Conservation (phyloP, 2,113 vertebrate genomes). For the Rhynchopsitta pachyrhyncha region DNA sequence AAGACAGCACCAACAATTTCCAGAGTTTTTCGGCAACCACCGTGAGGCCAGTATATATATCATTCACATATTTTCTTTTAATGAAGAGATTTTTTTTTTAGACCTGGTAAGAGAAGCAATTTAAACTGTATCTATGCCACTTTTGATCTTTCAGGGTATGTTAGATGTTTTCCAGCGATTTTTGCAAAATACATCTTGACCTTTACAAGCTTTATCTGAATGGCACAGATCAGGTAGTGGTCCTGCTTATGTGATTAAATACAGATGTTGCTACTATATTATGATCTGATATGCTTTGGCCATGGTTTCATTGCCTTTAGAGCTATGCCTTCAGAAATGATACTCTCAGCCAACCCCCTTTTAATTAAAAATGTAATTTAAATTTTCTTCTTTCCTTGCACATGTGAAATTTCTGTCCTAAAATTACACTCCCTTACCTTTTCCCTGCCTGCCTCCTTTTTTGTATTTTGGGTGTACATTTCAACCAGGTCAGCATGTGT, state of each 20-base stretch:
- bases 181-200: not conserved
- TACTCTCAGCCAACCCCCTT: not conserved
- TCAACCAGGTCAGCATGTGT: not conserved
- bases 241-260: not conserved
- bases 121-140: not conserved
- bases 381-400: not conserved
- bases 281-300: not conserved
- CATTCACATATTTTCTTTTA: not conserved
- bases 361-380: not conserved
- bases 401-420: not conserved
- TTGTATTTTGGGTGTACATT: not conserved
- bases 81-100: not conserved
- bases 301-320: not conserved
- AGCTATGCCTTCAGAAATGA: not conserved
- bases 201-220: not conserved
- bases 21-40: not conserved
- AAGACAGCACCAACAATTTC: not conserved
- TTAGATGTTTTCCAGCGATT: not conserved
- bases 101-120: not conserved
- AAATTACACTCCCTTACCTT: not conserved
- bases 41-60: not conserved
- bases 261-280: not conserved
- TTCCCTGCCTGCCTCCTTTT: accelerated
- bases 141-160: not conserved
- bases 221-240: not conserved